Conservation (phyloP, 2,113 vertebrate species). For the Nerophis ophidion region DNA sequence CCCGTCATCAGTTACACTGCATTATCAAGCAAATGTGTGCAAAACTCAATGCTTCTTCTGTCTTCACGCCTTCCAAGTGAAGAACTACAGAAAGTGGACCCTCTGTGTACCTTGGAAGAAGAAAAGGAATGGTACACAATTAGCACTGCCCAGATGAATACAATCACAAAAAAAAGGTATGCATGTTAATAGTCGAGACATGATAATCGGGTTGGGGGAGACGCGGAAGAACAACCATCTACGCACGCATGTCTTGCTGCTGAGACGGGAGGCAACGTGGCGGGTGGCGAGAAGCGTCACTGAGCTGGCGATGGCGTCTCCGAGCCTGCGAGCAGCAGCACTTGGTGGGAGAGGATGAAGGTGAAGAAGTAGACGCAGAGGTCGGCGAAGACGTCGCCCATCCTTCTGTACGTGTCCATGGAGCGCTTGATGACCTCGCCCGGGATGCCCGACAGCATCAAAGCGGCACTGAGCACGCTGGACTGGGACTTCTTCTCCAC, state of each 20-base stretch:
- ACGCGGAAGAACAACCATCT: too few species aligned
- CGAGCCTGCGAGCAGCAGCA: conserved; percentile 74
- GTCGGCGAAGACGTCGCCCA: conserved; percentile 96
- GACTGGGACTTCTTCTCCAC: conserved; percentile 89
- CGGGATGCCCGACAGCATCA: conserved; percentile 91
- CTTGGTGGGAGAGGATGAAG: conserved; percentile 89
- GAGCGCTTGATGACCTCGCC: conserved; percentile 94
- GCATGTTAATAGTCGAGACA: too few species aligned
- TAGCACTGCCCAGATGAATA: too few species aligned
- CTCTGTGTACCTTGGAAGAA: background rate
- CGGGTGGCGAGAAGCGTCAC: too few species aligned
- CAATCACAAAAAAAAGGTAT: too few species aligned
- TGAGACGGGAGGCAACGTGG: conserved; percentile 1
- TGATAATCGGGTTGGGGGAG: too few species aligned
- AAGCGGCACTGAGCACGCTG: conserved; percentile 88
- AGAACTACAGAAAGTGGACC: conserved; percentile 6
- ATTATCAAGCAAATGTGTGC: conserved; percentile 12
- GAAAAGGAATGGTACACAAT: too few species aligned
- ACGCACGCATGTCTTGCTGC: conserved; percentile 13
- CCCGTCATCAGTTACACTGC: background rate
- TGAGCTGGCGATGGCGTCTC: conserved; percentile 46
- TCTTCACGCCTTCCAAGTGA: background rate
- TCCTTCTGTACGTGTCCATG: conserved; percentile 95
- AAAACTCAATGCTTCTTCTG: conserved; percentile 26
- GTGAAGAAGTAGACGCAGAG: conserved; percentile 97